Evolutionary conservation across 2,113 vertebrate species (phyloP), one percentile per base, ranked within the genome.

Genomic region (Microcebus jonahi): DNA sequence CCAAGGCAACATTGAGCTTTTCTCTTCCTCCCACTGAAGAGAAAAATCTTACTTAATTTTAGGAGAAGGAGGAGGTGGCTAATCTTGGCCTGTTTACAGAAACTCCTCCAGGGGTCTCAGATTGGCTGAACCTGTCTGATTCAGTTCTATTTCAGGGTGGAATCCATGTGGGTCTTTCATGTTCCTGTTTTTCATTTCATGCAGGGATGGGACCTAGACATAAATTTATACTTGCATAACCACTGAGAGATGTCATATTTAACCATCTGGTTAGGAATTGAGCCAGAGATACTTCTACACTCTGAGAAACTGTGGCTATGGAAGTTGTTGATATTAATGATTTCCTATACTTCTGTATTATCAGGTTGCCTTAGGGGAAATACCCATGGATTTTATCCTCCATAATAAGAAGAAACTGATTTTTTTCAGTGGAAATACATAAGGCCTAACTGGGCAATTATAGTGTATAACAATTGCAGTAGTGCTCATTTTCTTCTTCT

Each of bases 11-110:
- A 25, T 59, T 96, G 92, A 39, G 94, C 17, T 96, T 96, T 85
- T 97, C 17, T 95, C 53, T 98, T 98, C 95, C 90, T 97, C 86
- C 25, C 21, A 89, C 61, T 97, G 97, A 97, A 82, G 88, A 96
- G 39, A 53, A 96, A 61, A 61, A 88, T 97, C 97, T 88, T 91
- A 94, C 95, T 96, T 91, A 42, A 88, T 6, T 93, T 77, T 42
- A 55, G 6, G 13, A 18, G 5, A 31, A 73, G 70, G 96, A 94
- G 95, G 82, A 92, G 42, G 27, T 88, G n/a, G 63, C 88, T 96
- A 94, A 95, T 90, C 90, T 94, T 15, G 1, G 23, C 21, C 79
- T 97, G 82, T 96, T 97, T 96, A 96, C 83, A 97, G 86, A 95
- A 97, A 83, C 48, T 34, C 13, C 53, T 68, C 76, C 68, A 77